Evolutionary conservation across 2,888 invertebrate genomes (phyloP).

Genomic region (Helicoverpa assulta): DNA sequence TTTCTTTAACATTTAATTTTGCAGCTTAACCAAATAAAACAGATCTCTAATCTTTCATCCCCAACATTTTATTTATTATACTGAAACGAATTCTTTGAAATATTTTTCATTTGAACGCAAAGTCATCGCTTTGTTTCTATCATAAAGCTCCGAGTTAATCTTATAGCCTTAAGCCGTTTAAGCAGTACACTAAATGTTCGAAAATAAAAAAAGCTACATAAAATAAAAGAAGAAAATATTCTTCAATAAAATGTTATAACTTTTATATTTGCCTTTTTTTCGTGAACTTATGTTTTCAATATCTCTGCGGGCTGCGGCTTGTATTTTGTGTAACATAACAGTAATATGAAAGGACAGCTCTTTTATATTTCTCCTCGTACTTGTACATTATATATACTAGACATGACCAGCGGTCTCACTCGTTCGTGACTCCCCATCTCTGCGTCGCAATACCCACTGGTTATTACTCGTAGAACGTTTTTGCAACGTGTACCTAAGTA

Average conservation of each 20-base stretch:
- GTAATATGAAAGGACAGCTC: slow-evolving; percentile 21
- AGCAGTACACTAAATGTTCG: background rate
- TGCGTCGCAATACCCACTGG: too few relatives aligned
- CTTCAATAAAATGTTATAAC: slow-evolving; percentile 20
- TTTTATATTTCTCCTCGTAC: background rate
- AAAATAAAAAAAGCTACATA: background rate
- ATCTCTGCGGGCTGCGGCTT: slow-evolving; percentile 26
- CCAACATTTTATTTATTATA: background rate
- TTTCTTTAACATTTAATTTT: too few relatives aligned
- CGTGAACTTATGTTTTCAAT: slow-evolving; percentile 35
- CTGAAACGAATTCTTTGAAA: background rate
- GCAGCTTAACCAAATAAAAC: too few relatives aligned
- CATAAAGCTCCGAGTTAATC: background rate
- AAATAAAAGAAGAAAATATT: slow-evolving; percentile 10
- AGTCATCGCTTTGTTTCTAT: background rate
- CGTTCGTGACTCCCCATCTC: background rate
- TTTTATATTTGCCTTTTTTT: slow-evolving; percentile 9
- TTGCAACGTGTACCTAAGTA: too few relatives aligned
- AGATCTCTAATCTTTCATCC: background rate
- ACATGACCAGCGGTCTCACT: background rate
- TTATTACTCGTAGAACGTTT: too few relatives aligned
- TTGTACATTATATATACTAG: background rate
- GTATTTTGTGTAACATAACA: slow-evolving; percentile 45
- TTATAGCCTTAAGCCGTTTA: slow-evolving; percentile 1
- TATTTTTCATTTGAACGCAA: background rate